A percentile compares a stretch with the other conserved stretches of the same genome.
Evolutionary conservation across 1,140 invertebrate species (phyloP).

Genomic region (Microvelia longipes): DNA sequence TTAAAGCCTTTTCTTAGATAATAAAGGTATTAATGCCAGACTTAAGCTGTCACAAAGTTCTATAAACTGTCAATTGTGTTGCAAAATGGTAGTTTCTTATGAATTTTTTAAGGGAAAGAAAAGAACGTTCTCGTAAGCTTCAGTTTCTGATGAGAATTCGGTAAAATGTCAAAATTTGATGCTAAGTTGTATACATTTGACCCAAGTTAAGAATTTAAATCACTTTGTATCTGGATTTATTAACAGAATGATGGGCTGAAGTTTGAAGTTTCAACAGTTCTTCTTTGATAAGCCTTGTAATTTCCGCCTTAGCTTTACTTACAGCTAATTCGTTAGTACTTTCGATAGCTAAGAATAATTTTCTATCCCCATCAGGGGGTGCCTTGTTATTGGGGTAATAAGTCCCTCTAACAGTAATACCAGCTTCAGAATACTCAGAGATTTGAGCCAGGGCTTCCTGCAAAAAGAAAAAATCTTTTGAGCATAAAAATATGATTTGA

Average conservation of each 20-base stretch:
- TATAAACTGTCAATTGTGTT: too few species aligned
- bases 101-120: too few species aligned
- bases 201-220: conserved; percentile 52
- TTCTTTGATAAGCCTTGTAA: conserved; percentile 94
- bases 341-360: conserved; percentile 96
- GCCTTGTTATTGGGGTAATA: conserved; percentile 81
- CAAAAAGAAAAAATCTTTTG: conserved; percentile 26
- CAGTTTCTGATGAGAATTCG: too few species aligned
- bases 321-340: conserved; percentile 93
- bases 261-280: conserved; percentile 86
- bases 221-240: conserved; percentile 91
- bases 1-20: too few species aligned
- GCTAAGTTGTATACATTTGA: too few species aligned
- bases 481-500: too few species aligned
- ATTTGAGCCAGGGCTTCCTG: conserved; percentile 94
- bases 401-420: conserved; percentile 94
- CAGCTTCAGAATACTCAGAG: conserved; percentile 96
- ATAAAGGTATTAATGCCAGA: too few species aligned
- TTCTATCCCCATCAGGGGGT: conserved; percentile 85
- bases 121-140: too few species aligned
- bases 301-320: conserved; percentile 95
- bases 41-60: too few species aligned
- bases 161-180: too few species aligned
- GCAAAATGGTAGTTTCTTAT: too few species aligned
- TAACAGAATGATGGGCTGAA: conserved; percentile 68